Evolutionary conservation across 2,797 vertebrate species (phyloP).

Genomic region (Macropus fuliginosus): DNA sequence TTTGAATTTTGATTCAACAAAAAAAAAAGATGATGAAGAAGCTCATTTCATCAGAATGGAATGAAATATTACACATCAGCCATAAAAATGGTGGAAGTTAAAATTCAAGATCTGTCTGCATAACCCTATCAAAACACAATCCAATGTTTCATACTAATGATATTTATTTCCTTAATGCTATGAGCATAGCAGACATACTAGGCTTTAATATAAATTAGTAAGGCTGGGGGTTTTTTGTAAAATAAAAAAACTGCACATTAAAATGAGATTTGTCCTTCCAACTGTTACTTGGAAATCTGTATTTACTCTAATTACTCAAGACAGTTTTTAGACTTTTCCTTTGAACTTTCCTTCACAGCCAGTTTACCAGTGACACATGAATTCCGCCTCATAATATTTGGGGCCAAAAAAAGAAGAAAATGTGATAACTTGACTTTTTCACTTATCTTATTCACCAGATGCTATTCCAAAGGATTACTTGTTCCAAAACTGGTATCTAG

Average conservation of each 20-base stretch:
- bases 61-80: constrained; percentile 45
- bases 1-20: constrained; percentile 64
- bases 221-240: background rate
- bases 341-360: background rate
- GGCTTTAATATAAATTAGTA: background rate
- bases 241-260: background rate
- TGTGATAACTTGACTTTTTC: background rate
- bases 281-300: background rate
- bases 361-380: background rate
- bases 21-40: background rate
- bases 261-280: background rate
- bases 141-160: background rate
- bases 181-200: background rate
- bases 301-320: background rate
- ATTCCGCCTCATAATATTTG: background rate
- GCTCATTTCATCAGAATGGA: constrained; percentile 27
- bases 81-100: constrained; percentile 46
- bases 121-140: background rate
- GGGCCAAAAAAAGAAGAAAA: background rate
- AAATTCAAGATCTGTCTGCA: background rate
- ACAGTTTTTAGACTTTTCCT: background rate
- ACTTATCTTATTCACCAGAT: background rate
- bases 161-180: background rate
- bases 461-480: background rate
- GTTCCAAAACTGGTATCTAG: background rate